Conservation (phyloP, 2,888 invertebrate genomes). For the Dione vanillae region DNA sequence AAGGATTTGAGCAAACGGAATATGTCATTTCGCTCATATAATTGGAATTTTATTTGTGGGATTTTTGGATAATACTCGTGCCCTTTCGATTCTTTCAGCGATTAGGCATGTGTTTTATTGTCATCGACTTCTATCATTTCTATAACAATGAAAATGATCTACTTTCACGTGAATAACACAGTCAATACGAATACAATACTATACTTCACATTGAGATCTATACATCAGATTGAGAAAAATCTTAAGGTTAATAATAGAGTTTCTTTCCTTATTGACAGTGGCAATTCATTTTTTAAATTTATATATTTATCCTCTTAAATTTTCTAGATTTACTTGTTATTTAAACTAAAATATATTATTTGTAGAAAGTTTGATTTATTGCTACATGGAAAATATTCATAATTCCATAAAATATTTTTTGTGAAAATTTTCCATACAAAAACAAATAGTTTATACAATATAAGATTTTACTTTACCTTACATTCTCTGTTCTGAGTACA, state of each 20-base stretch:
- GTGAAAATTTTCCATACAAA: not conserved
- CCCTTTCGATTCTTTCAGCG: conserved; percentile 57
- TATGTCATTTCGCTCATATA: conserved; percentile 79
- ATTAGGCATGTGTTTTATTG: conserved; percentile 49
- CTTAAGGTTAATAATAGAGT: too few relatives aligned
- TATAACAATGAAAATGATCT: conserved; percentile 8
- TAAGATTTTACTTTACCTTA: not conserved
- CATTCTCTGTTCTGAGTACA: conserved; percentile 8
- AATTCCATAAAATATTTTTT: not conserved
- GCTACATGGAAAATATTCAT: too few relatives aligned
- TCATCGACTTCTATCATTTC: conserved; percentile 35
- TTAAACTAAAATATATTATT: too few relatives aligned
- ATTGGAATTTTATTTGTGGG: conserved; percentile 83
- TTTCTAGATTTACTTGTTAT: too few relatives aligned
- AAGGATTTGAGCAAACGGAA: conserved; percentile 85
- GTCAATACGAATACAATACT: too few relatives aligned
- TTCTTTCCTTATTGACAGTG: too few relatives aligned
- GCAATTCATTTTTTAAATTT: too few relatives aligned
- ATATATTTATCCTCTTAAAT: too few relatives aligned
- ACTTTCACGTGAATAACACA: not conserved
- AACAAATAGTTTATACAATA: not conserved
- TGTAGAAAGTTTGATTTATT: too few relatives aligned
- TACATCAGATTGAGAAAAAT: too few relatives aligned
- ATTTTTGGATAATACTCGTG: conserved; percentile 75
- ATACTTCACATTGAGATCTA: too few relatives aligned